These are phyloP conservation scores for Chloromyia formosa DNA, from an alignment of 2,888 invertebrate genomes.

Conservation along the genomic window DNA sequence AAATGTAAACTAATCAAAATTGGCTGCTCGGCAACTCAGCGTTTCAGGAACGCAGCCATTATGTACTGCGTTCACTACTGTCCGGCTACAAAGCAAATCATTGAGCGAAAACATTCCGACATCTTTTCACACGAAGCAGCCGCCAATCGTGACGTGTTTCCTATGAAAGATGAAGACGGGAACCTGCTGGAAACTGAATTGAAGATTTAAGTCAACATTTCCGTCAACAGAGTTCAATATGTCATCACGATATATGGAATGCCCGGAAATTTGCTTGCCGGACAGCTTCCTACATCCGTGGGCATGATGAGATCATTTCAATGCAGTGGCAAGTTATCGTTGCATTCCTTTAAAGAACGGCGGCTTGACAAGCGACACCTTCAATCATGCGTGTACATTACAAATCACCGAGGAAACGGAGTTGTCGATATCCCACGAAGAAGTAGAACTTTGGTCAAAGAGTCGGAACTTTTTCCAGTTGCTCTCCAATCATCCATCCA, in stretches of 20 bases:
- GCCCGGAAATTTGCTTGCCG: constrained; percentile 98
- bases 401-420: constrained; percentile 92
- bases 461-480: constrained; percentile 87
- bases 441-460: constrained; percentile 81
- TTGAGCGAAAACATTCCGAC: constrained; percentile 95
- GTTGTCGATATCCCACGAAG: constrained; percentile 80
- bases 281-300: constrained; percentile 94
- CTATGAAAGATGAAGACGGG: constrained; percentile 98
- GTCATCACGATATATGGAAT: constrained; percentile 97
- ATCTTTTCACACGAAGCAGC: constrained; percentile 94
- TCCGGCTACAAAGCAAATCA: constrained; percentile 87
- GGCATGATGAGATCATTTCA: constrained; percentile 97
- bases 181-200: constrained; percentile 96
- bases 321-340: constrained; percentile 92
- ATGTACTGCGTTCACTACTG: constrained; percentile 98
- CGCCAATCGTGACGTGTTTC: constrained; percentile 87
- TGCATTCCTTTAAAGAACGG: constrained; percentile 94
- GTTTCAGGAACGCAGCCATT: no score
- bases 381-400: constrained; percentile 91
- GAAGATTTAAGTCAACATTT: no score
- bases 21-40: no score
- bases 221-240: constrained; percentile 97
- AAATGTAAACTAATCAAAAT: no score
- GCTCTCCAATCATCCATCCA: constrained; percentile 95
- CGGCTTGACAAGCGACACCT: constrained; percentile 91